Evolutionary conservation across 2,797 vertebrate genomes (phyloP).

Genomic region (Ispidina lecontei): DNA sequence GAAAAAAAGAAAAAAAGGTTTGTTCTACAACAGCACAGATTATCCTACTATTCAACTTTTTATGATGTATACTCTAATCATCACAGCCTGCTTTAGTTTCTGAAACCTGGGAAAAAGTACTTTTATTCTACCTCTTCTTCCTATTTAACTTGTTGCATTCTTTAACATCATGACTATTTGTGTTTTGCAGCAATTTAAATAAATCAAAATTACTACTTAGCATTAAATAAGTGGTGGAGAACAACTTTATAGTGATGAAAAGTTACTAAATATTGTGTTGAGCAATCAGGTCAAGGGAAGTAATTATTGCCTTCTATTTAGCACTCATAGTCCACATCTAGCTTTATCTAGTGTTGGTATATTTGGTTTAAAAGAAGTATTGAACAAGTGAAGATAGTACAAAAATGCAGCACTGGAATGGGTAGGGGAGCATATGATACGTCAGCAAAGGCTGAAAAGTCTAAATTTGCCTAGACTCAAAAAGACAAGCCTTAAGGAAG

Average conservation of each 20-base stretch:
- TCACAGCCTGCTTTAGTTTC: not conserved
- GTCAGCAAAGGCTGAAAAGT: not conserved
- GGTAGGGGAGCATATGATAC: fast-evolving
- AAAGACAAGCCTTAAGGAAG: not conserved
- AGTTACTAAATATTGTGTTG: not conserved
- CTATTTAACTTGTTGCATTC: not conserved
- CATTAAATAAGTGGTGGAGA: not conserved
- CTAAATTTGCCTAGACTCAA: not conserved
- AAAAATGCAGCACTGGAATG: not conserved
- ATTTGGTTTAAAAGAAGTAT: not conserved
- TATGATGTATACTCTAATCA: not conserved
- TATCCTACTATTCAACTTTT: not conserved
- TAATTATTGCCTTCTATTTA: not conserved
- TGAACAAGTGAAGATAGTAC: not conserved
- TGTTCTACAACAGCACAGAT: not conserved
- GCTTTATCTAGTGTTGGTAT: not conserved
- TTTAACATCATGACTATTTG: not conserved
- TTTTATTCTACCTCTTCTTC: not conserved
- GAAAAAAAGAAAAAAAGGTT: not conserved
- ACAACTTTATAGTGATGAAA: not conserved
- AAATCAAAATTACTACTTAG: not conserved
- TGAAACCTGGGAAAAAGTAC: not conserved
- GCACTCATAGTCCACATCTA: not conserved
- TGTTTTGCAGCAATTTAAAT: not conserved
- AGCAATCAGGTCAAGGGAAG: not conserved